These are phyloP conservation scores for Trissolcus japonicus DNA, from an alignment of 2,888 invertebrate genomes.

Conservation along the genomic window DNA sequence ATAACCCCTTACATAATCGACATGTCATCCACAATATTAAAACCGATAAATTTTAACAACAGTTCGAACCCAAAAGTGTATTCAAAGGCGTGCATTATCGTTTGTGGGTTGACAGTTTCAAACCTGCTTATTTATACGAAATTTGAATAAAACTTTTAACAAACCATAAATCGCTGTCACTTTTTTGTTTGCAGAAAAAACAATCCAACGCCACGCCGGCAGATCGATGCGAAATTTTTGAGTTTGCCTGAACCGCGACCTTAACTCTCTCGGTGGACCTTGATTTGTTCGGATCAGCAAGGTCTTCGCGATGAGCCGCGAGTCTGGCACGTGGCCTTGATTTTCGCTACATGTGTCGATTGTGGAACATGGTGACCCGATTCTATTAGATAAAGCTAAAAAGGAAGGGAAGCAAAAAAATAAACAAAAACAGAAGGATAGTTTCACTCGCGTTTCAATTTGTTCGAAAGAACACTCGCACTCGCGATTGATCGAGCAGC, in stretches of 20 bases:
- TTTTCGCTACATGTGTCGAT: slow-evolving; percentile 33
- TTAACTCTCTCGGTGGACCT: slow-evolving; percentile 30
- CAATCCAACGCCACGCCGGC: not conserved
- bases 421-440: not conserved
- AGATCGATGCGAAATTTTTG: slow-evolving; percentile 28
- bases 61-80: too few relatives aligned
- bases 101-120: too few relatives aligned
- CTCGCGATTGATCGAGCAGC: not conserved
- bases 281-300: slow-evolving; percentile 44
- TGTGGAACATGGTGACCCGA: slow-evolving; percentile 25
- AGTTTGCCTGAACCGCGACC: slow-evolving; percentile 28
- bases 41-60: too few relatives aligned
- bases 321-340: slow-evolving; percentile 42
- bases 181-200: slow-evolving; percentile 15
- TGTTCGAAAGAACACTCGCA: not conserved
- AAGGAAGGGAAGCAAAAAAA: not conserved
- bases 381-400: slow-evolving; percentile 6
- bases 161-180: not conserved
- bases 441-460: too few relatives aligned
- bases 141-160: not conserved
- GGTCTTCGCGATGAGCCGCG: slow-evolving; percentile 40
- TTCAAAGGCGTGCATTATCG: too few relatives aligned
- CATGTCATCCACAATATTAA: too few relatives aligned
- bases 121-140: too few relatives aligned
- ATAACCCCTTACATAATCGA: too few relatives aligned